Conservation (phyloP, 2,113 vertebrate species). For the Nothoprocta pentlandii region DNA sequence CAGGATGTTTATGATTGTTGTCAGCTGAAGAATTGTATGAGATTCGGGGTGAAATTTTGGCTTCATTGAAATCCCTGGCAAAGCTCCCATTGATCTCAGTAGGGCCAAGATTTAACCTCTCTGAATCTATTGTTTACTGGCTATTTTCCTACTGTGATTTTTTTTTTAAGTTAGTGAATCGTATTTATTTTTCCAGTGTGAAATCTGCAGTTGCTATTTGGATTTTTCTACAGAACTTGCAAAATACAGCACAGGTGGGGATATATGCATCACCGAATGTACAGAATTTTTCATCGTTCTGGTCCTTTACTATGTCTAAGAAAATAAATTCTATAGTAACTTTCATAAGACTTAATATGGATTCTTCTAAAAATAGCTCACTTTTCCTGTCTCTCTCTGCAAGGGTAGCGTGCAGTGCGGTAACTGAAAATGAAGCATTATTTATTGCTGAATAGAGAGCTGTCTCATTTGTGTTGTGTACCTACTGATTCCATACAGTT, state of each 20-base stretch:
- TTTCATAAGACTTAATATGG: conserved; percentile 35
- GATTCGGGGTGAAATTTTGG: conserved; percentile 55
- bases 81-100: conserved; percentile 40
- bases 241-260: conserved; percentile 10
- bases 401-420: not conserved
- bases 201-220: conserved; percentile 50
- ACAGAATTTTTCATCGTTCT: conserved; percentile 35
- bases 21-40: conserved; percentile 36
- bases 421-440: not conserved
- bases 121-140: conserved; percentile 51
- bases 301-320: conserved; percentile 5
- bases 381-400: not conserved
- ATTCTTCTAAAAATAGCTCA: not conserved
- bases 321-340: conserved; percentile 32
- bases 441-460: not conserved
- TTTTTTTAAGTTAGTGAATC: conserved; percentile 34
- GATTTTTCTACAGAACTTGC: conserved; percentile 45
- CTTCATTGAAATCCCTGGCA: conserved; percentile 56
- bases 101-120: conserved; percentile 41
- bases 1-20: conserved; percentile 50
- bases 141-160: conserved; percentile 68
- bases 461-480: not conserved
- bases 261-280: conserved; percentile 32
- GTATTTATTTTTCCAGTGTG: conserved; percentile 65
- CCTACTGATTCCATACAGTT: not conserved